Evolutionary conservation across 2,888 invertebrate genomes (phyloP), one percentile per base, ranked within the genome.

Genomic region (Pantelozetes paolii): DNA sequence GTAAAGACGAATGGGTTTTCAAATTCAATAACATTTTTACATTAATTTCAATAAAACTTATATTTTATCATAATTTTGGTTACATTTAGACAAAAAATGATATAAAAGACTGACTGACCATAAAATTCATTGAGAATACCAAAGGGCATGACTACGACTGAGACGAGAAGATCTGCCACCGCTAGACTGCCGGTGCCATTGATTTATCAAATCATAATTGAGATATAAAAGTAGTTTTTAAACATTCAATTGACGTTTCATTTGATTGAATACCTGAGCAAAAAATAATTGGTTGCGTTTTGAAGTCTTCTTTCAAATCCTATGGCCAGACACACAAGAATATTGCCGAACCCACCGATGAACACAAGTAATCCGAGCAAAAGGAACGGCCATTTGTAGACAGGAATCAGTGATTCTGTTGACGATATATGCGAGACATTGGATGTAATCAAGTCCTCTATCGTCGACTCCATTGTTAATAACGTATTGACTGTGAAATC

Each of bases 261-360:
- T n/a, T n/a, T n/a, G n/a, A n/a, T n/a, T 45, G 45, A 62, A 62
- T 62, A 62, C 62, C 62, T 62, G 62, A 95, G 86, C 77, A 96
- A 86, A 83, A 96, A 96, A 84, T 95, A 95, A 84, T 96, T 97
- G 77, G 96, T 96, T 78, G 94, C 92, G 83, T 94, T 96, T 84
- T 96, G 95, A 76, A 96, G 84, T 79, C 91, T 87, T 76, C 91
- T 88, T 84, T 97, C 96, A 81, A 93, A 85, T 76, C 90, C 89
- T 79, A 97, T 93, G 0, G 96, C 95, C 80, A 96, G 85, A 83
- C 95, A 95, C 79, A 97, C 96, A 76, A 97, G 85, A 78, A 93
- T 89, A 83, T 96, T 96, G 26, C 96, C 95, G 74, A 94, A 83
- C 32, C 92, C 91, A 32, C 94, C 94, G 32, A 92, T 92, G 77